Percentiles rank a stretch among this genome's conserved stretches.
These are phyloP conservation scores for Cliona cf. orientalis DNA, from an alignment of 37 sponge, comb jelly and placozoan species.

Conservation along the genomic window DNA sequence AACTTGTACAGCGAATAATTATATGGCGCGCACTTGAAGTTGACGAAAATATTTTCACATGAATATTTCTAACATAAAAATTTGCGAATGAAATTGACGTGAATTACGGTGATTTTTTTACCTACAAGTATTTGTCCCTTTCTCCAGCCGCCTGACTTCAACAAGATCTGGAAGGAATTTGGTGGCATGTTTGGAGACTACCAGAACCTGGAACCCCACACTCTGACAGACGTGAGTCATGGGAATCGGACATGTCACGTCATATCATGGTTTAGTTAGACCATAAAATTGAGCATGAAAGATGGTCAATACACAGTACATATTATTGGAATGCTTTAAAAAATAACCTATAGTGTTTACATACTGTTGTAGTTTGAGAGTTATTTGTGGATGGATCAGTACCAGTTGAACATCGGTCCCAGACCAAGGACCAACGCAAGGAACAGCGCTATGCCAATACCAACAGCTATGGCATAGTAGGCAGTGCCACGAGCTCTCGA, in stretches of 20 bases:
- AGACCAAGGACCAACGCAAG: constrained; percentile 25
- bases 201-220: too few relatives aligned
- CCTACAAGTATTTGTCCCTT: background rate
- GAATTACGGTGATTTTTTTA: too few relatives aligned
- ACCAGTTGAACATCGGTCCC: constrained; percentile 32
- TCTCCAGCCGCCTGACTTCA: constrained; percentile 18
- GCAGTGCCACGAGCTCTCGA: constrained; percentile 30
- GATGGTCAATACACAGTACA: background rate
- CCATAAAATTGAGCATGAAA: too few relatives aligned
- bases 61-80: too few relatives aligned
- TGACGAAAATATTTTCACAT: too few relatives aligned
- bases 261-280: too few relatives aligned
- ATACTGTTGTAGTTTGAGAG: too few relatives aligned
- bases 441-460: constrained; percentile 8
- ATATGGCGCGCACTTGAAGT: too few relatives aligned
- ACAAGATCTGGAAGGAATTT: constrained; percentile 21
- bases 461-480: constrained; percentile 42
- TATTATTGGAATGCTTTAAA: background rate
- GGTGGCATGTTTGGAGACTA: background rate
- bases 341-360: background rate
- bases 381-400: background rate
- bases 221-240: too few relatives aligned
- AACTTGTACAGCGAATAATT: too few relatives aligned
- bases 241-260: background rate
- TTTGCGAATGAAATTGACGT: too few relatives aligned